phyloP scores from a whole-genome alignment of 1,140 invertebrate species.

The Oscheius sp. region DNA sequence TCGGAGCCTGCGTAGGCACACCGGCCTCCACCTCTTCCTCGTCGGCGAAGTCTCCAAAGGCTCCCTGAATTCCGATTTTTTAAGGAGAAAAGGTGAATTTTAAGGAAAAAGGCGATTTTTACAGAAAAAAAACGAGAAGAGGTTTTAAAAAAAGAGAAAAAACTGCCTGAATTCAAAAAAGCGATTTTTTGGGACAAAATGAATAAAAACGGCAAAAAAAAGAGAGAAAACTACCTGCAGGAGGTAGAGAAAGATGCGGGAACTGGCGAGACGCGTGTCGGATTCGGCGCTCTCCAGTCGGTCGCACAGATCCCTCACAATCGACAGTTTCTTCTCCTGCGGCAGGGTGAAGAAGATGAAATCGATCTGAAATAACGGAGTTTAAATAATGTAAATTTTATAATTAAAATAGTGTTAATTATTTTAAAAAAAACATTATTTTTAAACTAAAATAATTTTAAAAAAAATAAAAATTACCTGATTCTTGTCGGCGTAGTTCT shows the following conservation, averaged over 20 bases:
- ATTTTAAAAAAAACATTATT: conserved; percentile 17
- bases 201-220: conserved; percentile 9
- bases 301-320: conserved; percentile 40
- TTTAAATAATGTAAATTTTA: background rate
- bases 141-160: conserved; percentile 3
- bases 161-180: background rate
- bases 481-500: conserved; percentile 45
- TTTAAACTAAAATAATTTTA: conserved; percentile 28
- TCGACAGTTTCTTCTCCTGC: conserved; percentile 15
- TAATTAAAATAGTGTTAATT: background rate
- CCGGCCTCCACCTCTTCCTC: conserved; percentile 32
- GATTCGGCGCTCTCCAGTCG: conserved; percentile 47
- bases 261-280: conserved; percentile 45
- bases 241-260: conserved; percentile 54
- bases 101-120: conserved; percentile 5
- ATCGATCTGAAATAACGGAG: conserved; percentile 7
- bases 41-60: conserved; percentile 51
- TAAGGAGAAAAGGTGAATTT: background rate
- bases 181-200: background rate
- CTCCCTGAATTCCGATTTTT: conserved; percentile 46
- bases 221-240: conserved; percentile 44
- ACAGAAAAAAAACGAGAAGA: background rate
- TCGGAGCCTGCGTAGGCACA: conserved; percentile 3
- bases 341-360: conserved; percentile 14
- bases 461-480: conserved; percentile 38